These are phyloP conservation scores for Silurus glanis DNA, from an alignment of 2,113 vertebrate genomes.

Conservation along the genomic window DNA sequence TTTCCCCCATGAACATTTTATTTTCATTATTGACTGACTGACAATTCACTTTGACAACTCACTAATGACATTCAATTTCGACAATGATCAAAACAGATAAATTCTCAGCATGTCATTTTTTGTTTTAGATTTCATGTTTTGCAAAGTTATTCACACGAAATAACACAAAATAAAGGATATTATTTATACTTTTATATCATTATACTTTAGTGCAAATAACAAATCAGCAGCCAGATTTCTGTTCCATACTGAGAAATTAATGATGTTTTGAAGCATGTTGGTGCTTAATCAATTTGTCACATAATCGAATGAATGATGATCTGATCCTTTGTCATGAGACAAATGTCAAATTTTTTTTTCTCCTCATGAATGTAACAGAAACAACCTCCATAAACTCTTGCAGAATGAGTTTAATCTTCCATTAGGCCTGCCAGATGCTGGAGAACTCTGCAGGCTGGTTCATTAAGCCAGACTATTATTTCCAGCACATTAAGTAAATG, in stretches of 20 bases:
- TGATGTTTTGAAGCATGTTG: neutral
- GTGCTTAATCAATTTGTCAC: no score
- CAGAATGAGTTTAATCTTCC: neutral
- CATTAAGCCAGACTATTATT: neutral
- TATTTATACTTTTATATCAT: no score
- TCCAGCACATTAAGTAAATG: constrained; percentile 22
- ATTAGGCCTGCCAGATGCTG: constrained; percentile 12
- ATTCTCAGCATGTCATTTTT: no score
- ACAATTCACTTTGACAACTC: no score
- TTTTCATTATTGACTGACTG: neutral
- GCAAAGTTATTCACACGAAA: no score
- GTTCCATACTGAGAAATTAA: neutral
- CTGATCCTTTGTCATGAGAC: neutral
- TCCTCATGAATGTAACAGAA: neutral
- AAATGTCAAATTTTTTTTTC: neutral
- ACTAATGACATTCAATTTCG: no score
- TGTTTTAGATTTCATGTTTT: no score
- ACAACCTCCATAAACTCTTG: neutral
- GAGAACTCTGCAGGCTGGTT: neutral
- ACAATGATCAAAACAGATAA: no score
- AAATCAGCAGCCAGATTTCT: neutral
- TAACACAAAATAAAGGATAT: no score
- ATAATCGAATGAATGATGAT: neutral
- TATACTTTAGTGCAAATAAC: no score
- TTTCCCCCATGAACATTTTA: neutral